phyloP scores from a whole-genome alignment of 2,113 vertebrate species.

The Phrynocephalus versicolor region DNA sequence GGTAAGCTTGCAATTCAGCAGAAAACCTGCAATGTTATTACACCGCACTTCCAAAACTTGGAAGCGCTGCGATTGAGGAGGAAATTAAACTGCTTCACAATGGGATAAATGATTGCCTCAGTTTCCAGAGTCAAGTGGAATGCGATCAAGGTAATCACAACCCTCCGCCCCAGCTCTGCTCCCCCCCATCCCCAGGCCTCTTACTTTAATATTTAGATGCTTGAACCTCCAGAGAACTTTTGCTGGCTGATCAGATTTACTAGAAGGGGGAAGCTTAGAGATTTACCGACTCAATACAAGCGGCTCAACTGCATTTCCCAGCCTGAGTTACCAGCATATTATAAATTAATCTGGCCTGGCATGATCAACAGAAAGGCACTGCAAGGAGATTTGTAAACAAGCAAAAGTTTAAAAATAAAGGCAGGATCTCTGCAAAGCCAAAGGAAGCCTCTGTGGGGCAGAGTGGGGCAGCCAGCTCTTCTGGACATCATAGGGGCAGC shows the following conservation, averaged over 20 bases:
- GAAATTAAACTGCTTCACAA: constrained; percentile 66
- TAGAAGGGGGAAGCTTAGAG: constrained; percentile 62
- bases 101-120: constrained; percentile 64
- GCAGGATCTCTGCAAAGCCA: background rate
- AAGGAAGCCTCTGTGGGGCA: no score
- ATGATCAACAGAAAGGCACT: constrained; percentile 70
- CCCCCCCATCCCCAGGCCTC: background rate
- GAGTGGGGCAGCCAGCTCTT: no score
- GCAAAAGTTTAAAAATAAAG: constrained; percentile 54
- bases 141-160: constrained; percentile 60
- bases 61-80: constrained; percentile 60
- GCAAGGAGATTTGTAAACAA: constrained; percentile 67
- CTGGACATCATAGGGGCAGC: no score
- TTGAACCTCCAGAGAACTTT: constrained; percentile 51
- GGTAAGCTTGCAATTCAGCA: constrained; percentile 68
- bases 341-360: constrained; percentile 72
- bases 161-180: background rate
- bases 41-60: constrained; percentile 54
- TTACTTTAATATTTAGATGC: constrained; percentile 69
- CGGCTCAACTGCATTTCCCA: constrained; percentile 70
- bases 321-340: constrained; percentile 67
- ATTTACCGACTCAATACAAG: constrained; percentile 73
- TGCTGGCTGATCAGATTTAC: constrained; percentile 70
- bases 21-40: constrained; percentile 63
- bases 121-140: constrained; percentile 60